Conservation (phyloP, 2,888 invertebrate species). For the Catotricha subobsoleta region DNA sequence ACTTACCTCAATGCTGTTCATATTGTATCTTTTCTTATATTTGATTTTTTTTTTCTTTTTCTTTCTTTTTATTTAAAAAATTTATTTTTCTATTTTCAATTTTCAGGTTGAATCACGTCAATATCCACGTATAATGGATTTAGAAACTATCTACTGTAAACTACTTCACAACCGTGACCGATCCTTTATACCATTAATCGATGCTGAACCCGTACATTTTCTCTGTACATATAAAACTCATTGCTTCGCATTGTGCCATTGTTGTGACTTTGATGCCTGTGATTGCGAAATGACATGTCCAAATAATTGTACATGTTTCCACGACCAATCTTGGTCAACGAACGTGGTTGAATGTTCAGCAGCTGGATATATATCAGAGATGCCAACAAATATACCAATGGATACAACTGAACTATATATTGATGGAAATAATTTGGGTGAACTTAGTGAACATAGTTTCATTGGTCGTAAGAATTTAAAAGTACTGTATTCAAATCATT, state of each 20-base stretch:
- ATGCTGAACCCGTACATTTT: slow-evolving; percentile 77
- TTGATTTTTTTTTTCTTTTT: background rate
- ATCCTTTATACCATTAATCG: slow-evolving; percentile 67
- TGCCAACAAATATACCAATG: slow-evolving; percentile 83
- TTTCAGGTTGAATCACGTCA: slow-evolving; percentile 50
- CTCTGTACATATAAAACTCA: slow-evolving; percentile 82
- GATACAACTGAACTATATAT: slow-evolving; percentile 88
- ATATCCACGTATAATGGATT: slow-evolving; percentile 79
- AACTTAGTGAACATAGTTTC: slow-evolving; percentile 74
- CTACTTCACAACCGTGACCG: slow-evolving; percentile 68
- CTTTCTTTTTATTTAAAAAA: background rate
- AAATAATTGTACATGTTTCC: slow-evolving; percentile 82
- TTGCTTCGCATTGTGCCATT: slow-evolving; percentile 81
- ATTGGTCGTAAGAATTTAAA: slow-evolving; percentile 80
- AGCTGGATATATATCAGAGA: slow-evolving; percentile 51
- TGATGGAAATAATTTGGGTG: slow-evolving; percentile 78
- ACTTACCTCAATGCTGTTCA: too few relatives aligned
- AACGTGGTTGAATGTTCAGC: slow-evolving; percentile 84
- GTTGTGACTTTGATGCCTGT: slow-evolving; percentile 92
- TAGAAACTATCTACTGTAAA: slow-evolving; percentile 78
- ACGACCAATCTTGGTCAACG: slow-evolving; percentile 83
- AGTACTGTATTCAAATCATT: slow-evolving; percentile 74
- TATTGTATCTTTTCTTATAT: too few relatives aligned
- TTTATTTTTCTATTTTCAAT: background rate
- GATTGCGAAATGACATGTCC: slow-evolving; percentile 97